Evolutionary conservation across 1,140 invertebrate genomes (phyloP), one percentile per base, ranked within the genome.

Genomic region (Pinna nobilis): DNA sequence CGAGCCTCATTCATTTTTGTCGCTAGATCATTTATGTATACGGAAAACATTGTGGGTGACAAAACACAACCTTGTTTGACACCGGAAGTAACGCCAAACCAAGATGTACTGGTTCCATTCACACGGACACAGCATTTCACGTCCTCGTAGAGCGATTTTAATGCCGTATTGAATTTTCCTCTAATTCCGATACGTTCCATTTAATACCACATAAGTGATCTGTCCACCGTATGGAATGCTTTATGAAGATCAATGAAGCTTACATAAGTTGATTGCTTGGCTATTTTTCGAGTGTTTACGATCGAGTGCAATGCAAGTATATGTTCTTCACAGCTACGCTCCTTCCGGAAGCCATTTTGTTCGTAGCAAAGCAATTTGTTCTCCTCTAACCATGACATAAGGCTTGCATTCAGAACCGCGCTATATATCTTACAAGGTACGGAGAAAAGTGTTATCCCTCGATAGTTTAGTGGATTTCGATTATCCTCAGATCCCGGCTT

Each of bases 311-410:
- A 25, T 32, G 60, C 37, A 28, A 47, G 65, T 5, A 71, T 47
- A 37, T 70, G 68, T 13, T 63, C 68, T 4, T 37, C 25, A 53
- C 47, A 63, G 30, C 32, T 47, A 1, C 57, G 51, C n/a, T 41
- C 57, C 20, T 69, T 68, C 28, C 73, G 25, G 35, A 75, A 75
- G 1, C 64, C 67, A 25, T 76, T 76, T 61, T 77, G 57, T 23
- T 68, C 47, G n/a, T 65, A 64, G 41, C 25, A 39, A 30, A 57
- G 44, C 1, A 64, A 20, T 32, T 77, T 47, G 30, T 70, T 63
- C 7, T 39, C 3, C 9, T 72, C 59, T 18, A 77, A 4, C 53
- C 51, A 72, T 15, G 30, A 0, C 1, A 49, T 49, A 2, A 72
- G 32, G 2, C 55, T 23, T 5, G 15, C 1, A 37, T 68, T 68